Conservation (phyloP, 1,140 invertebrate genomes). For the Drosophila quadrilineata region DNA sequence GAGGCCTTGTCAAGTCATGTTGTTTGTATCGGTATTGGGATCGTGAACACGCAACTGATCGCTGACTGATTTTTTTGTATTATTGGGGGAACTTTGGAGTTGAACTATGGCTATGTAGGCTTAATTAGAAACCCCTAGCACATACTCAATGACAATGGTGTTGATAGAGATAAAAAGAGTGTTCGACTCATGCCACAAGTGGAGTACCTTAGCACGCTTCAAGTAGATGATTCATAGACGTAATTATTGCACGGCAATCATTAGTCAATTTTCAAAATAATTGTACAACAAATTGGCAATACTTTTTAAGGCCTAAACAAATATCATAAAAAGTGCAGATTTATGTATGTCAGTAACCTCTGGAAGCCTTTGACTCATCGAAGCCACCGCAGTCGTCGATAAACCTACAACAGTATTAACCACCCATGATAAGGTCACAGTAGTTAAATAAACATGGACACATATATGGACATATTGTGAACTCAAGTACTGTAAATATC, state of each 20-base stretch:
- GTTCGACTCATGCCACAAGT: constrained; percentile 33
- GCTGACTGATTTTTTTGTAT: too few relatives aligned
- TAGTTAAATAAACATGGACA: constrained; percentile 1
- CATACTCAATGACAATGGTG: constrained; percentile 9
- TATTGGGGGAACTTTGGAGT: too few relatives aligned
- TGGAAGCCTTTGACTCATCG: constrained; percentile 8
- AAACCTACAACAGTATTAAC: not conserved
- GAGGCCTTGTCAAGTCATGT: too few relatives aligned
- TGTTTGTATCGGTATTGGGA: too few relatives aligned
- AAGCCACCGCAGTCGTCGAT: not conserved
- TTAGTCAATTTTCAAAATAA: not conserved
- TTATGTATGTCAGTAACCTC: constrained; percentile 7
- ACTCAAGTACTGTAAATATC: constrained; percentile 3
- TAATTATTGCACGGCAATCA: constrained; percentile 12
- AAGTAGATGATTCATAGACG: constrained; percentile 21
- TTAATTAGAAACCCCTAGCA: constrained; percentile 46
- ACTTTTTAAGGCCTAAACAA: not conserved
- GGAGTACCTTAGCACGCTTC: constrained; percentile 22
- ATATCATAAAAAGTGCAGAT: not conserved
- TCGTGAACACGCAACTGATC: too few relatives aligned
- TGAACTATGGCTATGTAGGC: constrained; percentile 1
- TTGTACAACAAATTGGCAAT: not conserved
- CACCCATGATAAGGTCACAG: constrained; percentile 15
- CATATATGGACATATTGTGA: too few relatives aligned
- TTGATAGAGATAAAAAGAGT: constrained; percentile 26